Evolutionary conservation across 2,797 vertebrate genomes (phyloP).

Genomic region (Gymnothorax javanicus): DNA sequence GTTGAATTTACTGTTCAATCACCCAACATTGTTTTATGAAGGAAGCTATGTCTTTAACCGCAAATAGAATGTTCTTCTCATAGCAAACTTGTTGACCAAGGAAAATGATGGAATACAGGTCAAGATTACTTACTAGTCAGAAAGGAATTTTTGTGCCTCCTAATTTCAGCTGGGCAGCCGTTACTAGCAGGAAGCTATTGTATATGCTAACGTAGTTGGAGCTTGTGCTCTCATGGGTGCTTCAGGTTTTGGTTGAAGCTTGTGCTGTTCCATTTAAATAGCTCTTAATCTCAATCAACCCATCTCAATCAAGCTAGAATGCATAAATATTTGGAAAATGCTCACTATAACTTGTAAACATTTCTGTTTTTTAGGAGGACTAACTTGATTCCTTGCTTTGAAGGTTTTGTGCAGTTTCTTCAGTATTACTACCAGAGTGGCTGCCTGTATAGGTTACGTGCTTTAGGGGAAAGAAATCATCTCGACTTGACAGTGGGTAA

Average conservation of each 20-base stretch:
- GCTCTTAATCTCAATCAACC: neutral
- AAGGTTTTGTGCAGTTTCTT: slow-evolving; percentile 96
- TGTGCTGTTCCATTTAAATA: slow-evolving; percentile 8
- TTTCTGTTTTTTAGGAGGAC: neutral
- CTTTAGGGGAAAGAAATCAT: slow-evolving; percentile 92
- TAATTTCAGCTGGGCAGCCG: too few relatives aligned
- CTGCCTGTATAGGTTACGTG: slow-evolving; percentile 91
- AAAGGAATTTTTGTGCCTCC: too few relatives aligned
- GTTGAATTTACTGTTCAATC: too few relatives aligned
- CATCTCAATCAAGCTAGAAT: neutral
- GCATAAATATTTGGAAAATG: neutral
- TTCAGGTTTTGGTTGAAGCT: neutral
- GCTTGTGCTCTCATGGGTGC: too few relatives aligned
- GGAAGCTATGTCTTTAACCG: too few relatives aligned
- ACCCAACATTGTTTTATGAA: too few relatives aligned
- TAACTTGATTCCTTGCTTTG: slow-evolving; percentile 30
- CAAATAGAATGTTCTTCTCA: too few relatives aligned
- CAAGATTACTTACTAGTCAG: too few relatives aligned
- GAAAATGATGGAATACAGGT: too few relatives aligned
- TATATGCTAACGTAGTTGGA: neutral
- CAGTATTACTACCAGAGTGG: slow-evolving; percentile 99
- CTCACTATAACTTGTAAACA: neutral
- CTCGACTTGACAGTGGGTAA: slow-evolving; percentile 97
- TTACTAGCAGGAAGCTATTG: too few relatives aligned
- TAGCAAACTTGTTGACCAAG: too few relatives aligned